Evolutionary conservation across 2,113 vertebrate genomes (phyloP).

Genomic region (Chionis minor): DNA sequence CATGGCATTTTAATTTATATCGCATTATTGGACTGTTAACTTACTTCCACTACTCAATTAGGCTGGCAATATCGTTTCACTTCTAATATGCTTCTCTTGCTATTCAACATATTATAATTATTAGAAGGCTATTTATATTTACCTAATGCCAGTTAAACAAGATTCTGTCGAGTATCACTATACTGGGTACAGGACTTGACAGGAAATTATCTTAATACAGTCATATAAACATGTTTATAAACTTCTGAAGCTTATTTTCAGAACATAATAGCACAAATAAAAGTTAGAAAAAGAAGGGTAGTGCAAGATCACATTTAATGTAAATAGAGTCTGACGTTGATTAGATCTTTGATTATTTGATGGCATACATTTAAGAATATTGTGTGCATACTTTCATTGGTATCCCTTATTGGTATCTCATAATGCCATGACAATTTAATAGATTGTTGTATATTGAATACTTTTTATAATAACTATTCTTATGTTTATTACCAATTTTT

Average conservation of each 20-base stretch:
- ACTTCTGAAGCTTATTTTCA: background rate
- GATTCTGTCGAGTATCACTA: background rate
- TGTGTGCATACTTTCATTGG: background rate
- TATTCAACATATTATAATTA: slow-evolving; percentile 54
- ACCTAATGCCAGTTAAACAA: slow-evolving; percentile 21
- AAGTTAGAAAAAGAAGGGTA: background rate
- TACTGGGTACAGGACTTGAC: background rate
- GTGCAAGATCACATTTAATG: background rate
- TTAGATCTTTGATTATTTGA: slow-evolving; percentile 8
- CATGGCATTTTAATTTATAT: slow-evolving; percentile 70
- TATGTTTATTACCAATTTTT: background rate
- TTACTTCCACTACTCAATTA: slow-evolving; percentile 66
- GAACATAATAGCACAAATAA: background rate
- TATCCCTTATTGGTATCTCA: background rate
- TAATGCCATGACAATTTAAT: background rate
- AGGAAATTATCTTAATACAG: background rate
- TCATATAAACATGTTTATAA: background rate
- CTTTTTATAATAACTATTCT: background rate
- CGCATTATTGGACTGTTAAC: slow-evolving; percentile 64
- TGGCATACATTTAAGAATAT: background rate
- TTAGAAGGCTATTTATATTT: slow-evolving; percentile 58
- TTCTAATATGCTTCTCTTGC: slow-evolving; percentile 40
- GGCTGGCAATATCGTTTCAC: slow-evolving; percentile 55
- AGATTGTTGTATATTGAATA: background rate
- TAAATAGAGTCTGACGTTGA: background rate